Conservation (phyloP, 30 jellyfish, hydroid and myxozoan genomes). For the Morbakka virulenta region DNA sequence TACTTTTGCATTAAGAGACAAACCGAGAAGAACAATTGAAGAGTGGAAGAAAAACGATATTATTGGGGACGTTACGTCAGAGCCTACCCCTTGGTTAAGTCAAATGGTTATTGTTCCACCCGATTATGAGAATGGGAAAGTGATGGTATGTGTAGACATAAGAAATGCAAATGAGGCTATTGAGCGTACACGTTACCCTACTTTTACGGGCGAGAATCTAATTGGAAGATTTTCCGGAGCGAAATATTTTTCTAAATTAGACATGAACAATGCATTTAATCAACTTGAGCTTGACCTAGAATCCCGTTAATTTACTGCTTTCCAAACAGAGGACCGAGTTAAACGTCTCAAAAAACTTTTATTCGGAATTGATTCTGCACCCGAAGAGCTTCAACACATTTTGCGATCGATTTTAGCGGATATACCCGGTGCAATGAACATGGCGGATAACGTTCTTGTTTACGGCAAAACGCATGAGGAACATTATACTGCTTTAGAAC, state of each 20-base stretch:
- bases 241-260: conserved; percentile 6
- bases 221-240: conserved; percentile 1
- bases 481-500: conserved; percentile 1
- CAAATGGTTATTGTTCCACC: conserved; percentile 9
- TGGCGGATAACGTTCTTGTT: conserved; percentile 5
- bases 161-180: too few species aligned
- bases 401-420: conserved; percentile 14
- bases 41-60: background rate
- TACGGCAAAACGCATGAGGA: conserved; percentile 8
- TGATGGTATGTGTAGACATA: background rate
- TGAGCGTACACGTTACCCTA: conserved; percentile 26
- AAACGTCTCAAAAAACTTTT: conserved; percentile 5
- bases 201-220: conserved; percentile 15
- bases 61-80: conserved; percentile 29
- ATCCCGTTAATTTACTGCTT: conserved; percentile 4
- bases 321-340: conserved; percentile 17
- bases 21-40: conserved; percentile 5
- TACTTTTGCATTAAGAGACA: background rate
- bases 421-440: conserved; percentile 15
- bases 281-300: background rate
- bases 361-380: too few species aligned
- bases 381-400: background rate
- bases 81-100: conserved; percentile 32
- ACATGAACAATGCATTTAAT: conserved; percentile 25
- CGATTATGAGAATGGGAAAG: background rate